Percentiles rank a stretch among this genome's conserved stretches.
Evolutionary conservation across 2,113 vertebrate species (phyloP).

Genomic region (Rhinichthys klamathensis): DNA sequence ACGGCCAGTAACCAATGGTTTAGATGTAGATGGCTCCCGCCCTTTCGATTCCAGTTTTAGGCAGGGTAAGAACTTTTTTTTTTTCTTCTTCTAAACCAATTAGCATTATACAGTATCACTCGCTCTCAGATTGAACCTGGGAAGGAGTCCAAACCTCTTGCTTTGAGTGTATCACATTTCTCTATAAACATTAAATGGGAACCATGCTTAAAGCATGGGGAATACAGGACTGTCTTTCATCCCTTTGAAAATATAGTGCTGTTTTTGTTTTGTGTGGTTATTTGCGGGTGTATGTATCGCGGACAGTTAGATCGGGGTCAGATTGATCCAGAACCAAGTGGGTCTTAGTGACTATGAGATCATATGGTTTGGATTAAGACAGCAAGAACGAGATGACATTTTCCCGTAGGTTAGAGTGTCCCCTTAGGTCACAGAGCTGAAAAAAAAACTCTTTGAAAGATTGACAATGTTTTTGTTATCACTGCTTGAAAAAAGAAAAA

Average conservation of each 20-base stretch:
- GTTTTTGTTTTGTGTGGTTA: constrained; percentile 48
- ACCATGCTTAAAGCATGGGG: constrained; percentile 64
- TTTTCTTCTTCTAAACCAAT: background rate
- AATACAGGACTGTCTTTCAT: constrained; percentile 57
- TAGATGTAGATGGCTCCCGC: constrained; percentile 72
- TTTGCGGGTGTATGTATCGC: constrained; percentile 11
- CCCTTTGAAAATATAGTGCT: constrained; percentile 38
- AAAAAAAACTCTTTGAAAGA: constrained; percentile 24
- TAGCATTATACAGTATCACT: constrained; percentile 9
- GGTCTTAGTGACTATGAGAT: background rate
- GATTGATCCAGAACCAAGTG: constrained; percentile 35
- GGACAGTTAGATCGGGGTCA: constrained; percentile 54
- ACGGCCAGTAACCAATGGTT: constrained; percentile 73
- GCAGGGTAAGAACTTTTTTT: constrained; percentile 76
- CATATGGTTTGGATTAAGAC: constrained; percentile 55
- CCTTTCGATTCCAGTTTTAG: constrained; percentile 89
- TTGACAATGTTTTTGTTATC: constrained; percentile 1
- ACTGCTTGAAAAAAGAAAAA: constrained; percentile 17
- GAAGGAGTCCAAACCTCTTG: background rate
- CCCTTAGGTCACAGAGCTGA: background rate
- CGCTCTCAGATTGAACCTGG: background rate
- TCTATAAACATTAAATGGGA: constrained; percentile 63
- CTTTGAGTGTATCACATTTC: constrained; percentile 40
- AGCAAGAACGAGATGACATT: constrained; percentile 42
- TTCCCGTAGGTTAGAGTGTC: constrained; percentile 17